Conservation (phyloP, 1,140 invertebrate genomes). For the Leptinotarsa undecemlineata region DNA sequence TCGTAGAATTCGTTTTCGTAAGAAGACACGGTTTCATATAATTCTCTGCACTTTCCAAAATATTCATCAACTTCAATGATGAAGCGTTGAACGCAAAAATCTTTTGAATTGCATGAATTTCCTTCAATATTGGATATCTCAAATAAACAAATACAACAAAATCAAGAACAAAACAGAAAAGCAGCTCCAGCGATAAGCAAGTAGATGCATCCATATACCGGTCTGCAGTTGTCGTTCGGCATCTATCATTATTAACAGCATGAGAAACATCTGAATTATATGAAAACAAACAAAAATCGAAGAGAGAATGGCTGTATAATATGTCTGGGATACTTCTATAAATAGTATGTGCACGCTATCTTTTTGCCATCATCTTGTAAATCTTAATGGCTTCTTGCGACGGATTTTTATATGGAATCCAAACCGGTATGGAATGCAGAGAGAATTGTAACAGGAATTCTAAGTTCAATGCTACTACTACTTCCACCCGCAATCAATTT, state of each 20-base stretch:
- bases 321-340: constrained; percentile 6
- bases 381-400: neutral
- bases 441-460: neutral
- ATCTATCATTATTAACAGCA: constrained; percentile 1
- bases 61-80: no score
- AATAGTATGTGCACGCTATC: constrained; percentile 2
- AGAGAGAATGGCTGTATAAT: constrained; percentile 3
- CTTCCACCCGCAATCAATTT: no score
- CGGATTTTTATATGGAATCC: neutral
- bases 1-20: no score
- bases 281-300: neutral
- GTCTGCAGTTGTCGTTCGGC: neutral
- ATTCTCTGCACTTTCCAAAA: no score
- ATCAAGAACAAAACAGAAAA: no score
- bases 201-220: neutral
- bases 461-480: neutral
- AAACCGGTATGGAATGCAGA: neutral
- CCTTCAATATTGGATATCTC: no score
- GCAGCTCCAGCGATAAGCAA: no score
- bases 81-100: no score
- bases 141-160: no score
- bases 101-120: no score
- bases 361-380: neutral
- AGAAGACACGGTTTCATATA: no score
- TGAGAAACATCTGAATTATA: constrained; percentile 8